A percentile compares a stretch with the other conserved stretches of the same genome.
These are phyloP conservation scores for Apotomis turbidana DNA, from an alignment of 2,888 invertebrate species.

Conservation along the genomic window DNA sequence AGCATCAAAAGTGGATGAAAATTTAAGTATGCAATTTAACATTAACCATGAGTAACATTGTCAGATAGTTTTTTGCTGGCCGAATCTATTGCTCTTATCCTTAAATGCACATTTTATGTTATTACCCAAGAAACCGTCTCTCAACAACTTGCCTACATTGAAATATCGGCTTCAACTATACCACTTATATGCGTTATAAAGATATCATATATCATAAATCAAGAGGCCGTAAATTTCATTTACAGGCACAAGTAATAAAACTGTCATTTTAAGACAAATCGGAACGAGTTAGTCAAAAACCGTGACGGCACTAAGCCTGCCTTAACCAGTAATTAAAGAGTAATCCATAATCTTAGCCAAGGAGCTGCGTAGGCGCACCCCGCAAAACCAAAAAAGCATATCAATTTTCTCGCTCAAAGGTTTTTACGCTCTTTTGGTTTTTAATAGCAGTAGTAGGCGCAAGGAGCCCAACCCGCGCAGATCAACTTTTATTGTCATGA, in stretches of 20 bases:
- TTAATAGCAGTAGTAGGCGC: slow-evolving; percentile 41
- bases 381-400: not conserved
- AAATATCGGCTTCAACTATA: too few relatives aligned
- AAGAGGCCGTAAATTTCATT: not conserved
- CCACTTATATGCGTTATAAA: too few relatives aligned
- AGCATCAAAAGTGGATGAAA: too few relatives aligned
- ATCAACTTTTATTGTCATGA: slow-evolving; percentile 47
- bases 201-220: not conserved
- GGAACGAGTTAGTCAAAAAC: slow-evolving; percentile 25
- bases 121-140: too few relatives aligned
- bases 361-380: slow-evolving; percentile 45
- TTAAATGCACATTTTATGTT: too few relatives aligned
- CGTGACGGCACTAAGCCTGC: slow-evolving; percentile 16
- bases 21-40: too few relatives aligned
- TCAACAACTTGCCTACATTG: too few relatives aligned
- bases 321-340: slow-evolving; percentile 27
- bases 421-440: slow-evolving; percentile 3
- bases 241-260: slow-evolving; percentile 10
- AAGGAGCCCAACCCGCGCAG: slow-evolving; percentile 55
- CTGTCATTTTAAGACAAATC: slow-evolving; percentile 19
- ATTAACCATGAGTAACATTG: too few relatives aligned
- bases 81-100: too few relatives aligned
- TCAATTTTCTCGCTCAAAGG: not conserved
- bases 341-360: slow-evolving; percentile 33
- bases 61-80: too few relatives aligned